Evolutionary conservation across 2,888 invertebrate species (phyloP), one percentile per base, ranked within the genome.

Genomic region (Ophion costatus): DNA sequence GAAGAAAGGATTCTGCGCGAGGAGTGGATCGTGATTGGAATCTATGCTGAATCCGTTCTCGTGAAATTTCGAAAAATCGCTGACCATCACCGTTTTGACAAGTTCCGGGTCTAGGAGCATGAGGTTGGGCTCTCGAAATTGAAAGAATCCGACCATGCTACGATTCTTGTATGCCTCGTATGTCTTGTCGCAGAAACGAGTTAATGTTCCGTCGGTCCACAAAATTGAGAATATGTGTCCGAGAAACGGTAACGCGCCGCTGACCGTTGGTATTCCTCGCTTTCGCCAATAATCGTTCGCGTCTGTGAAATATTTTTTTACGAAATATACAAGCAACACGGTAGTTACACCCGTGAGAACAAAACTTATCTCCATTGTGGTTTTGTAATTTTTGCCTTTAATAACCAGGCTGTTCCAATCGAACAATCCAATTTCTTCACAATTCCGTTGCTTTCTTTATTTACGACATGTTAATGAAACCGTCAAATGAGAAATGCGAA

Each of bases 1-100:
- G 5, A 91, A 89, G 33, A 93, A 92, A 0, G 93, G 92, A 88
- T 92, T 91, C 17, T 84, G 79, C 0, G 85, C 20, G 0, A 90
- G 0, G 4, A 93, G 66, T 0, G 90, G 90, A 71, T 93, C 92
- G 0, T 84, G 0, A 0, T 88, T 29, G 2, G 87, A 69, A 22
- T 88, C 77, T 0, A 91, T 0, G 0, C 29, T 4, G 0, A 87
- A 0, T 0, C 33, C 76, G 56, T 92, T 93, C 0, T 86, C 74
- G 0, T 89, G 82, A 45, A 93, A 93, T 38, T 79, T 91, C 0
- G 85, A 3, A 22, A 92, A 93, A 56, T 89, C 89, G 1, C 86
- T 90, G 11, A 89, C 84, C 63, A 92, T 0, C 0, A 92, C 88
- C 1, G 80, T 59, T 67, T 92, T 92, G 0, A 91, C 84, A 1